phyloP scores from a whole-genome alignment of 2,113 vertebrate species.

The Bombycilla garrulus region DNA sequence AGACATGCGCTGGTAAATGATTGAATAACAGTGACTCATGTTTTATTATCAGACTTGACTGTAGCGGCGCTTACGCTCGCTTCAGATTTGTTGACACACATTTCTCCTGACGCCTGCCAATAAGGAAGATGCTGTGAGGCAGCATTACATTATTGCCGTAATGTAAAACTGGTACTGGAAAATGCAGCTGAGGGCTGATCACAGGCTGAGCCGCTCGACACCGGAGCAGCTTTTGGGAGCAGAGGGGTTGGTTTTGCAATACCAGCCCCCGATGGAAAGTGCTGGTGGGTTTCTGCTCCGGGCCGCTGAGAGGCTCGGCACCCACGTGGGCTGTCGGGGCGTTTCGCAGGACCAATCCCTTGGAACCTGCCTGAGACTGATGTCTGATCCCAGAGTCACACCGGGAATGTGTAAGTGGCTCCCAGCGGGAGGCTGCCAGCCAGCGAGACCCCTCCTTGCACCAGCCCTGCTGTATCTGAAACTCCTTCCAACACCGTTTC shows the following conservation, averaged over 20 bases:
- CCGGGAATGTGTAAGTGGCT: rapidly evolving
- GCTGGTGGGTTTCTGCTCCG: not conserved
- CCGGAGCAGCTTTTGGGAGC: not conserved
- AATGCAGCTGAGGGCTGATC: not conserved
- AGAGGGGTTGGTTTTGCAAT: not conserved
- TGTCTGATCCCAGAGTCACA: not conserved
- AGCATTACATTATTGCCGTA: not conserved
- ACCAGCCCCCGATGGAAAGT: not conserved
- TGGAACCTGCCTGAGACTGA: too few species aligned
- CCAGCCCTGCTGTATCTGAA: not conserved
- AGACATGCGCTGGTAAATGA: not conserved
- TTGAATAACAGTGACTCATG: conserved; percentile 8
- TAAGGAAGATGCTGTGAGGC: not conserved
- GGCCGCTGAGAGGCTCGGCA: not conserved
- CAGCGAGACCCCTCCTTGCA: not conserved
- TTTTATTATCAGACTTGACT: not conserved
- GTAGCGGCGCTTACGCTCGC: not conserved
- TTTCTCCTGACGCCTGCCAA: not conserved
- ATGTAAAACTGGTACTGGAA: not conserved
- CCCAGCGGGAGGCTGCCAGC: not conserved
- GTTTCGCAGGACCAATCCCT: not conserved
- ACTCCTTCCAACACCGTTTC: not conserved
- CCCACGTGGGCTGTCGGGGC: rapidly evolving
- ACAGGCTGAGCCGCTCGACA: not conserved
- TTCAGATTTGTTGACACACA: not conserved